Base-by-base conservation (phyloP, 2,888 invertebrate genomes). In the Euplagia quadripunctaria region DNA sequence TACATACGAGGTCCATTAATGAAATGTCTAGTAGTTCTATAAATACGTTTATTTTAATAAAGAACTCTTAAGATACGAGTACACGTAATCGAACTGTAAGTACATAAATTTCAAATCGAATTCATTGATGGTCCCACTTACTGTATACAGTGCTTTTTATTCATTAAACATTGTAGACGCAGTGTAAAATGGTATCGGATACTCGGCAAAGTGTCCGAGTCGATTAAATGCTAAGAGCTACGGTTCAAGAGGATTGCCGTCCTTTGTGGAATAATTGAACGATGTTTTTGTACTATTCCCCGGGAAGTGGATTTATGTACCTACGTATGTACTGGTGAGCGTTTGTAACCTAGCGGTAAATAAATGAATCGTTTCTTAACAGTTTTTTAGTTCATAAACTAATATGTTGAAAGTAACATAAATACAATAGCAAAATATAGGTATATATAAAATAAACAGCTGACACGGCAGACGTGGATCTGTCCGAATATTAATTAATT, bases 221-320 rank as follows among this genome's bases (percentile, higher is more conserved):
- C 85, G 85, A 80, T 85, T 87, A 84, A 82, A 85, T 82, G 76
- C 61, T 71, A 71, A 79, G 69, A 75, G 79, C 55, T 73, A 77
- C 70, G 80, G 90, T 90, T 91, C 90, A 91, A 93, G 89, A 91
- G 91, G 93, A 92, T 92, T 90, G 91, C 88, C 79, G 86, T 86
- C 85, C 89, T 86, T 85, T 82, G 74, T 86, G 84, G 89, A 87
- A 88, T 91, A 91, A 92, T 91, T 91, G 88, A 89, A 87, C 88
- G 85, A 87, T 86, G 88, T 88, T 89, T 87, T 87, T 85, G 82
- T 82, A 81, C 75, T 78, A 81, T 81, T 81, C 75, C 74, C 75
- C 55, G 75, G 75, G 79, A 79, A 75, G 77, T 78, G 74, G 75
- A 81, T 85, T 85, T 85, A 83, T 83, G 74, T 20, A 20, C 43